These are phyloP conservation scores for Psammodynastes pulverulentus DNA, from an alignment of 2,113 vertebrate genomes.

Conservation along the genomic window DNA sequence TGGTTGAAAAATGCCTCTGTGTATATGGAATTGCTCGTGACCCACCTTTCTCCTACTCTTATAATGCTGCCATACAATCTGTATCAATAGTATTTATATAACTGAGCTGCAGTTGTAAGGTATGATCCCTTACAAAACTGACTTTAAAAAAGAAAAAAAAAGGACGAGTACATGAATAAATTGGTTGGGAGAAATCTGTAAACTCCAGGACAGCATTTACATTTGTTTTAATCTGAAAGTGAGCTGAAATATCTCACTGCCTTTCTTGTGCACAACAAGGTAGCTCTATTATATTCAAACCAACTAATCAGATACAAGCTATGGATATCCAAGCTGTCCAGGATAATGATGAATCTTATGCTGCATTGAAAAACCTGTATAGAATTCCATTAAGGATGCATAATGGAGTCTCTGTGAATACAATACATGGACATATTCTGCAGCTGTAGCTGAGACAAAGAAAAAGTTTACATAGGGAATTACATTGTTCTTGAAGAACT, in stretches of 20 bases:
- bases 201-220: not conserved
- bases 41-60: not conserved
- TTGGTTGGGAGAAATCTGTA: not conserved
- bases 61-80: not conserved
- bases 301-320: not conserved
- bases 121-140: not conserved
- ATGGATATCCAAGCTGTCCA: slow-evolving; percentile 17
- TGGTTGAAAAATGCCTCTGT: not conserved
- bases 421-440: not conserved
- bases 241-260: not conserved
- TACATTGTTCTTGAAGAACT: slow-evolving; percentile 14
- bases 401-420: slow-evolving; percentile 8
- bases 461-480: not conserved
- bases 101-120: not conserved
- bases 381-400: not conserved
- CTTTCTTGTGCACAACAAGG: not conserved
- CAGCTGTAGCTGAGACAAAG: slow-evolving; percentile 35
- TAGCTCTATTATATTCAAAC: not conserved
- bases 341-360: not conserved
- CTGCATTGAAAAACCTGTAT: slow-evolving; percentile 19
- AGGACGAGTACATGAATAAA: not conserved
- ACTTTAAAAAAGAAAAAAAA: not conserved
- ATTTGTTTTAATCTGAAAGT: not conserved
- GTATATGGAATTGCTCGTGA: not conserved
- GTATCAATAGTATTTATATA: not conserved